Conservation (phyloP, 2,113 vertebrate genomes). For the Smithornis capensis region DNA sequence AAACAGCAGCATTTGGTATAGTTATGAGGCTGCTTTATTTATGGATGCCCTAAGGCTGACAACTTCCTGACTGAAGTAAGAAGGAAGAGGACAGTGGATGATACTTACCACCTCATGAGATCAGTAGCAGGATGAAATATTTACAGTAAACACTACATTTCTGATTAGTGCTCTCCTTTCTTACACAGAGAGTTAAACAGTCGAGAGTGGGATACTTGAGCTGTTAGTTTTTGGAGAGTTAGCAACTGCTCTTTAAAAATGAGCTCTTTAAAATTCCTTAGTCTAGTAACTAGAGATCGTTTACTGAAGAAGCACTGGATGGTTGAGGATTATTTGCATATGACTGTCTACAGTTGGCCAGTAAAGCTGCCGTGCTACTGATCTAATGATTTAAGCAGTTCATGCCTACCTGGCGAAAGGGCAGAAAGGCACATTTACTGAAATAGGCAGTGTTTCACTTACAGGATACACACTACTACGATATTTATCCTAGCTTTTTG, state of each 20-base stretch:
- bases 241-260: not conserved
- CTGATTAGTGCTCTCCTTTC: not conserved
- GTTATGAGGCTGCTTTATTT: not conserved
- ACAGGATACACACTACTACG: not conserved
- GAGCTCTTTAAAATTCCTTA: not conserved
- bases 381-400: not conserved
- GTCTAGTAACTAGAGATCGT: not conserved
- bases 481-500: not conserved
- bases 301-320: not conserved
- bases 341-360: not conserved
- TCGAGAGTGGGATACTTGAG: not conserved
- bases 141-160: not conserved
- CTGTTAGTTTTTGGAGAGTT: not conserved
- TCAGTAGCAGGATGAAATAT: not conserved
- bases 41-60: not conserved
- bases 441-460: not conserved
- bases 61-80: not conserved
- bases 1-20: not conserved
- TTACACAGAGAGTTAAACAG: not conserved
- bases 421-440: not conserved
- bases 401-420: not conserved
- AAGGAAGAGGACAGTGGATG: not conserved
- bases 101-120: not conserved
- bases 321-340: conserved; percentile 13
- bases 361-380: not conserved